Percentiles rank a stretch among this genome's conserved stretches.
These are phyloP conservation scores for Archilochus colubris DNA, from an alignment of 2,113 vertebrate genomes.

Conservation along the genomic window DNA sequence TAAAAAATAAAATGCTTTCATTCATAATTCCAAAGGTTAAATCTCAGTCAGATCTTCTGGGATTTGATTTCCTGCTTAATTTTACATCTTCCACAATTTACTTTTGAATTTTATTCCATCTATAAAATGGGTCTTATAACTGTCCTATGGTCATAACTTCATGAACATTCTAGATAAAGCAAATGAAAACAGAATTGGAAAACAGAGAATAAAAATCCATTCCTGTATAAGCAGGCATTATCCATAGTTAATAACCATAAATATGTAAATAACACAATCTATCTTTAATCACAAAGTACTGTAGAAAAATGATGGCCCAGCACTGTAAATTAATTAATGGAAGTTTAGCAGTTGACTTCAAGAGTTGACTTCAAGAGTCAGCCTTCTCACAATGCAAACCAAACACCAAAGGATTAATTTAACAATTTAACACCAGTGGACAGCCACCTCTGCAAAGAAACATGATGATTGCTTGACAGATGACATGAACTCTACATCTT, in stretches of 20 bases:
- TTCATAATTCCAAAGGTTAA: constrained; percentile 16
- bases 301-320: not conserved
- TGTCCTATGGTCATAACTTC: not conserved
- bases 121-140: not conserved
- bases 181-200: not conserved
- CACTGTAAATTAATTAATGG: not conserved
- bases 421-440: not conserved
- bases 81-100: not conserved
- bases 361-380: not conserved
- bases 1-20: not conserved
- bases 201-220: not conserved
- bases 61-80: not conserved
- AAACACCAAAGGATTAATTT: not conserved
- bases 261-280: not conserved
- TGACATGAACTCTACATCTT: not conserved
- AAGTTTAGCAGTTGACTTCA: not conserved
- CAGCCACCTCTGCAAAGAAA: not conserved
- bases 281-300: not conserved
- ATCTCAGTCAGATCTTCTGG: not conserved
- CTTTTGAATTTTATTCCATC: not conserved
- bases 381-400: not conserved
- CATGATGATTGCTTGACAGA: not conserved
- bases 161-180: not conserved
- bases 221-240: not conserved
- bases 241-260: not conserved